Evolutionary conservation across 1,140 invertebrate genomes (phyloP).

Genomic region (Amphibalanus amphitrite): DNA sequence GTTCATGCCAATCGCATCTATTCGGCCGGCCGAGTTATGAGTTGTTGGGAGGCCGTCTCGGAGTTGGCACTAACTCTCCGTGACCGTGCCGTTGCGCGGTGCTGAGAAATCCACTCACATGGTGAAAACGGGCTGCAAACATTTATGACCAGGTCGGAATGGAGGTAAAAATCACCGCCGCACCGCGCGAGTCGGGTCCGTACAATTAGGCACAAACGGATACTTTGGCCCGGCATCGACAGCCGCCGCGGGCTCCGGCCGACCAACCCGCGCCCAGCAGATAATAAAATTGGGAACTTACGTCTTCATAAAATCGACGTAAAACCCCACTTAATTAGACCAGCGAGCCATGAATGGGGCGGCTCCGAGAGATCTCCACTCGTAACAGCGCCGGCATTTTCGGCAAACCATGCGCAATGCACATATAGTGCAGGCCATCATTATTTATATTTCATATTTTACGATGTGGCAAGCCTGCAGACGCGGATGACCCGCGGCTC

Average conservation of each 20-base stretch:
- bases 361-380: background rate
- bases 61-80: too few species aligned
- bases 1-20: too few species aligned
- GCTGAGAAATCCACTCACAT: too few species aligned
- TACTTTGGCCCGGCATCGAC: background rate
- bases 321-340: background rate
- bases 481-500: background rate
- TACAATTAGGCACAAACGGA: background rate
- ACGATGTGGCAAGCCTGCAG: background rate
- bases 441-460: constrained; percentile 2
- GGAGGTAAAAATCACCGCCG: background rate
- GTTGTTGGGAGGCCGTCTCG: too few species aligned
- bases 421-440: background rate
- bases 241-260: background rate
- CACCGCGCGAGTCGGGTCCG: background rate
- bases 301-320: background rate
- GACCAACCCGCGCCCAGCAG: background rate
- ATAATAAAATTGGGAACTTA: constrained; percentile 2
- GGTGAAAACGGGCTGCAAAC: too few species aligned
- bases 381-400: background rate
- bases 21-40: too few species aligned
- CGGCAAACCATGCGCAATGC: background rate
- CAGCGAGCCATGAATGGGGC: background rate
- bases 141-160: background rate
- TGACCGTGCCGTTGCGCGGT: too few species aligned